These are phyloP conservation scores for Thecophora atra DNA, from an alignment of 2,888 invertebrate species.

Conservation along the genomic window DNA sequence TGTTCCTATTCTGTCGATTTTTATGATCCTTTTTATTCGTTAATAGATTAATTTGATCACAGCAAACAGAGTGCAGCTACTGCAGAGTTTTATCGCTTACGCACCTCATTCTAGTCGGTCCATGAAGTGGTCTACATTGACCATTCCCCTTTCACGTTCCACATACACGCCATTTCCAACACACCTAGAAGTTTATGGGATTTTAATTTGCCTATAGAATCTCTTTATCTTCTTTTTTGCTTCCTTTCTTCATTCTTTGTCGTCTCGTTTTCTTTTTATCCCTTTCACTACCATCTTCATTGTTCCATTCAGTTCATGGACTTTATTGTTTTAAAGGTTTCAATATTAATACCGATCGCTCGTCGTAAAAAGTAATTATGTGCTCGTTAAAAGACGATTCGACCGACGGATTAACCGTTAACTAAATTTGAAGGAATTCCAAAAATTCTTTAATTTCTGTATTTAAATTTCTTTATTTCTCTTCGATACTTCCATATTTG, in stretches of 20 bases:
- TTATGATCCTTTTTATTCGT: slow-evolving; percentile 17
- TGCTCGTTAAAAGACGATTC: slow-evolving; percentile 2
- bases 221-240: not conserved
- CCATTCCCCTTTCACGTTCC: slow-evolving; percentile 2
- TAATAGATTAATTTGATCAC: slow-evolving; percentile 23
- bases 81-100: slow-evolving; percentile 2
- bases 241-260: no score
- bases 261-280: no score
- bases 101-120: not conserved
- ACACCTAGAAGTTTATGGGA: not conserved
- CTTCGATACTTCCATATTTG: no score
- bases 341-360: not conserved
- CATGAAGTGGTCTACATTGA: not conserved
- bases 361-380: slow-evolving; percentile 14
- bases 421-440: not conserved
- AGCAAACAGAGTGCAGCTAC: slow-evolving; percentile 13
- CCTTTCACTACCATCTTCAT: not conserved
- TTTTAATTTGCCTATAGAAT: slow-evolving; percentile 3
- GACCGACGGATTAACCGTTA: not conserved
- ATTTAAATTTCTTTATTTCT: no score
- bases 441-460: no score
- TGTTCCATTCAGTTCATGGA: not conserved
- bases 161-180: not conserved
- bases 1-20: slow-evolving; percentile 9
- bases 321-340: not conserved